A percentile compares a stretch with the other conserved stretches of the same genome.
Conservation (phyloP, 2,797 vertebrate genomes). For the Botia almorhae region DNA sequence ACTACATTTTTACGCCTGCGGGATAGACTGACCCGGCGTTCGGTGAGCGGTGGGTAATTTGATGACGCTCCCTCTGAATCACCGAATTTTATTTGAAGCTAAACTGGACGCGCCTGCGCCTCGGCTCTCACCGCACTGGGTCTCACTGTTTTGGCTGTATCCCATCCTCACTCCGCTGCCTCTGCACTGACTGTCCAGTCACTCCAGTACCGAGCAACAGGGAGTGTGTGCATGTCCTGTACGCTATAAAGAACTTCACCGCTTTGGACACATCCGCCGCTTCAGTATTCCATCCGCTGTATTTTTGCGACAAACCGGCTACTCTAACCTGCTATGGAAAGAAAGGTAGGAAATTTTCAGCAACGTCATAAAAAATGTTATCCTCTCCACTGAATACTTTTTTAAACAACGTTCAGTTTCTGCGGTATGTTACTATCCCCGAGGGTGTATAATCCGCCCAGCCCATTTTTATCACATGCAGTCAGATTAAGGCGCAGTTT, state of each 20-base stretch:
- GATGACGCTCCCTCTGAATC: conserved; percentile 76
- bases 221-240: conserved; percentile 61
- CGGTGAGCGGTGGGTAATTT: conserved; percentile 69
- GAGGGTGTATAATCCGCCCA: conserved; percentile 57
- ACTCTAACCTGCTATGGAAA: conserved; percentile 76
- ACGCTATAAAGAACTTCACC: conserved; percentile 72
- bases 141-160: conserved; percentile 76
- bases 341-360: conserved; percentile 79
- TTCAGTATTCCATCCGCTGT: conserved; percentile 68
- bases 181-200: conserved; percentile 66
- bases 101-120: conserved; percentile 80
- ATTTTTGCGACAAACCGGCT: conserved; percentile 17
- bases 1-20: neutral
- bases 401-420: conserved; percentile 25
- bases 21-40: neutral
- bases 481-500: conserved; percentile 73
- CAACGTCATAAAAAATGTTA: conserved; percentile 53
- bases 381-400: conserved; percentile 21
- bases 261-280: conserved; percentile 62
- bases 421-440: conserved; percentile 64
- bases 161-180: conserved; percentile 60
- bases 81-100: conserved; percentile 70
- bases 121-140: conserved; percentile 74
- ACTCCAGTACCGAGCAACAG: conserved; percentile 55
- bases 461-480: conserved; percentile 59